Evolutionary conservation across 2,113 vertebrate species (phyloP).

Genomic region (Pelmatolapia mariae): DNA sequence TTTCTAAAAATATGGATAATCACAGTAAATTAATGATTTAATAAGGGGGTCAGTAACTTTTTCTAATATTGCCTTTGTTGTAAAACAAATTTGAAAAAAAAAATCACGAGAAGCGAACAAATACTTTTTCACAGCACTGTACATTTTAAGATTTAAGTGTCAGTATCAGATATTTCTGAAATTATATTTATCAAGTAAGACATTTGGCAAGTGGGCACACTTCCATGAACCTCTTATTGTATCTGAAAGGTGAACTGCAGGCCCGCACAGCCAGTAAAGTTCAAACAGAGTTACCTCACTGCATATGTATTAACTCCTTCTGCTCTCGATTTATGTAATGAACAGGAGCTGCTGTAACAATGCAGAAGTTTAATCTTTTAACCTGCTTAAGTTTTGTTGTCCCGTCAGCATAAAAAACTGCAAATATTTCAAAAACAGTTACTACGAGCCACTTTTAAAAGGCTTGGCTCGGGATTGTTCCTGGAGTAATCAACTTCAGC

Average conservation of each 20-base stretch:
- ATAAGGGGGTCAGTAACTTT: background rate
- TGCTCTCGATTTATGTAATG: constrained; percentile 9
- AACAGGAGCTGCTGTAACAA: background rate
- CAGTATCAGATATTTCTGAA: background rate
- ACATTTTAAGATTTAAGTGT: background rate
- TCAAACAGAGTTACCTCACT: constrained; percentile 26
- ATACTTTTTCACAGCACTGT: background rate
- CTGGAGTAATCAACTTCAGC: constrained; percentile 17
- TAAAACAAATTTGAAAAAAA: background rate
- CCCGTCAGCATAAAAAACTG: background rate
- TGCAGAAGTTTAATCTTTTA: background rate
- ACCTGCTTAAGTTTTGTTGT: background rate
- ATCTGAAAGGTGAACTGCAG: constrained; percentile 29
- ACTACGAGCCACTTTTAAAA: background rate
- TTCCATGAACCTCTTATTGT: constrained; percentile 30
- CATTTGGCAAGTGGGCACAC: background rate
- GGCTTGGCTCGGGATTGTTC: background rate
- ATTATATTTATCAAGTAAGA: background rate
- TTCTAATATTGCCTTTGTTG: background rate
- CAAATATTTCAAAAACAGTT: background rate
- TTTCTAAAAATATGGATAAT: background rate
- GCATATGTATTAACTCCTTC: constrained; percentile 26
- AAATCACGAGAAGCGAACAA: fast-evolving
- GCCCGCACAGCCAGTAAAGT: background rate
- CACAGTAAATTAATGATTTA: background rate